Evolutionary conservation across 2,113 vertebrate species (phyloP), one percentile per base, ranked within the genome.

Genomic region (Silurus asotus): DNA sequence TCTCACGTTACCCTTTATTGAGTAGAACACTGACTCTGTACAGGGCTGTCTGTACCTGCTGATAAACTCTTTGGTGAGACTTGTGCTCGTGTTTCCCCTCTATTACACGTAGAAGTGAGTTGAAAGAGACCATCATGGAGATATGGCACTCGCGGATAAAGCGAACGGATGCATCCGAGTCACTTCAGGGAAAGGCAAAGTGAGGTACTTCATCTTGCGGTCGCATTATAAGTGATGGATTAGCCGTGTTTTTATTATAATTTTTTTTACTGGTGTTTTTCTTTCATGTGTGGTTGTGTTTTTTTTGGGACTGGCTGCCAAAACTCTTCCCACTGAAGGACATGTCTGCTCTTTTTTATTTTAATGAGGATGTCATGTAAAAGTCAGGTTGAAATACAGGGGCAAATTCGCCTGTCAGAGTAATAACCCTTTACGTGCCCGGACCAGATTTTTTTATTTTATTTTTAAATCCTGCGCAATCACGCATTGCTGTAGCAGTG

Each of bases 191-290:
- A 65, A 45, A 51, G 10, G 8, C 4, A 1, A 37, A 48, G 7
- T 58, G 14, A 65, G 51, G 49, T 37, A 4, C 8, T 14, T 78
- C 13, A 62, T 67, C 0, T 61, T 87, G 80, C 13, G 70, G 48
- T 77, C 23, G 2, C 37, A 67, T 67, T 82, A 76, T 69, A 86
- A 62, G 79, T n/a, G 69, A 58, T 4, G 85, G 64, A 82, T 65
- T 86, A 14, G 51, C 37, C 8, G 2, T 20, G 28, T 25, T 70
- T 28, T 56, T 45, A 45, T 51, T 14, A 13, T 53, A 53, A 13
- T 51, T 1, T 37, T 23, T 62, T 62, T 8, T 20, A 19, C 25
- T 8, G 3, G 45, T 14, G 17, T 19, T 80, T 45, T 62, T 74
- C 37, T 55, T 76, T 53, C 23, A 75, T 56, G 51, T 53, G 4